Evolutionary conservation across 1,140 invertebrate genomes (phyloP).

Genomic region (Trichogramma pretiosum): DNA sequence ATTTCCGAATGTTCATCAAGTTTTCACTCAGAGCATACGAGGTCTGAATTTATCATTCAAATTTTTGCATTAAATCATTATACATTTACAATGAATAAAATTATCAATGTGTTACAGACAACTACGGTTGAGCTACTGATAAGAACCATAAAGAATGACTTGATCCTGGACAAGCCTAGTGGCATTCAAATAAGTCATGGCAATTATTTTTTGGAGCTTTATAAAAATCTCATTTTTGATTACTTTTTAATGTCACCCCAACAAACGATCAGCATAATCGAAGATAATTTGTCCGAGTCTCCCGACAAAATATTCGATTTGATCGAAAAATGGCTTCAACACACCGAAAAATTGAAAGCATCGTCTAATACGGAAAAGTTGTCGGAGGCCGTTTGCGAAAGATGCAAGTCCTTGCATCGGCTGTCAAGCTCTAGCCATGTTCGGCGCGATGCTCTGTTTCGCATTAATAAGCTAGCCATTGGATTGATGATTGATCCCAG

Average conservation of each 20-base stretch:
- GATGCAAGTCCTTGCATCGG: no score
- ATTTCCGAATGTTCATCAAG: slow-evolving; percentile 26
- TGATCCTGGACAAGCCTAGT: no score
- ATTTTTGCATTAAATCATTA: neutral
- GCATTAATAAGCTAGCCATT: no score
- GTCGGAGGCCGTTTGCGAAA: no score
- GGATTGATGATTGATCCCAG: no score
- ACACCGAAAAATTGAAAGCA: no score
- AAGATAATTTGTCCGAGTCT: slow-evolving; percentile 17
- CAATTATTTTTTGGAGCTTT: slow-evolving; percentile 22
- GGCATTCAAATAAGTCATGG: slow-evolving; percentile 4
- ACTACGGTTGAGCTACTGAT: neutral
- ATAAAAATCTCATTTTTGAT: slow-evolving; percentile 26
- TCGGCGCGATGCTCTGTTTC: no score
- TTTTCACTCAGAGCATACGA: slow-evolving; percentile 24
- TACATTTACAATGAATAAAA: neutral
- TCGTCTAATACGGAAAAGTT: no score
- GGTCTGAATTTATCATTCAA: no score
- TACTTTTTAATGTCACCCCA: slow-evolving; percentile 25
- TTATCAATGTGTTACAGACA: slow-evolving; percentile 2
- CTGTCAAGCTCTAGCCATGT: no score
- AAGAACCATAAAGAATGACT: slow-evolving; percentile 16
- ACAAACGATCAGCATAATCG: slow-evolving; percentile 25
- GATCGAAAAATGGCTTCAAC: no score
- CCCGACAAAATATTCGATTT: slow-evolving; percentile 23